Percentiles rank a stretch among this genome's conserved stretches.
Evolutionary conservation across 2,888 invertebrate genomes (phyloP).

Genomic region (Melolontha melolontha): DNA sequence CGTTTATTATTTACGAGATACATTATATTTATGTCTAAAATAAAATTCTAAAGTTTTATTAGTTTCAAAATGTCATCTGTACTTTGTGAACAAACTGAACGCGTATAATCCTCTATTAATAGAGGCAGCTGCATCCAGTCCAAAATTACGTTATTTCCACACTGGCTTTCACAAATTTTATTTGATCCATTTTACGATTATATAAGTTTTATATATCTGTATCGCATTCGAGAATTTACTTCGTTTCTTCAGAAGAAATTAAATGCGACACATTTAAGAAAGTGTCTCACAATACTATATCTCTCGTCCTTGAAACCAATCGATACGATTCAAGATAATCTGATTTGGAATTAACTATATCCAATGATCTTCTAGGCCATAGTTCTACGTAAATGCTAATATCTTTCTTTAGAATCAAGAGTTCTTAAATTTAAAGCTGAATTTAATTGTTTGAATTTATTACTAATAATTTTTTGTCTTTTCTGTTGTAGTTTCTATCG

Average conservation of each 20-base stretch:
- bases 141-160: constrained; percentile 30
- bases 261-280: neutral
- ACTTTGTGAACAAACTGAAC: constrained; percentile 31
- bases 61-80: constrained; percentile 29
- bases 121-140: constrained; percentile 34
- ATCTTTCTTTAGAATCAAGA: constrained; percentile 23
- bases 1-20: no score
- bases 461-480: constrained; percentile 23
- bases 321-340: constrained; percentile 26
- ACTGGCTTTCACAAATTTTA: constrained; percentile 31
- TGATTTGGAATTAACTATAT: constrained; percentile 30
- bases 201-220: neutral
- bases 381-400: constrained; percentile 10
- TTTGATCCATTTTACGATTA: constrained; percentile 21
- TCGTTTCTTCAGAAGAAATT: neutral
- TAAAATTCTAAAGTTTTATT: constrained; percentile 26
- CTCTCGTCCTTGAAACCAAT: constrained; percentile 9
- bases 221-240: constrained; percentile 2
- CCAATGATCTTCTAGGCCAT: constrained; percentile 14
- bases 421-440: constrained; percentile 23
- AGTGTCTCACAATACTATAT: neutral
- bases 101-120: constrained; percentile 34
- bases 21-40: neutral
- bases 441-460: constrained; percentile 31
- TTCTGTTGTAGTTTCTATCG: constrained; percentile 7